Evolutionary conservation across 2,797 vertebrate species (phyloP), one percentile per base, ranked within the genome.

Genomic region (Pseudomugil gertrudae): DNA sequence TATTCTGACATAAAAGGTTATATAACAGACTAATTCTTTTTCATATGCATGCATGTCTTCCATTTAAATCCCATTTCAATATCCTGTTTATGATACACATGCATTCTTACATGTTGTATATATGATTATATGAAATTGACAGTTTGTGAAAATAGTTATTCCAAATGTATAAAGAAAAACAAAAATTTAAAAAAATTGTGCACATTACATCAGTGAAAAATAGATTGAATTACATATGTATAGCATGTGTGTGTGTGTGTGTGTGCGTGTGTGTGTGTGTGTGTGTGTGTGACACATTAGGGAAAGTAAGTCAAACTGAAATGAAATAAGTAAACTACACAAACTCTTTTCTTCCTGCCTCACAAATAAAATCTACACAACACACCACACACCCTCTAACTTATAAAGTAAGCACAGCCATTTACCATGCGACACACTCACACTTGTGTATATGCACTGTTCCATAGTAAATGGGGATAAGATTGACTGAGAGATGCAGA

Each of bases 401-500:
- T 45, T 21, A 21, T 21, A 23, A 23, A 21, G n/a, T 47, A 3
- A 21, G 45, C 21, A 23, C 23, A 51, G 26, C 48, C 13, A 51
- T 15, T 14, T 13, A 6, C 23, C 38, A 43, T 43, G 38, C 38
- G 15, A 43, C 38, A 43, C 38, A 43, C 17, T 43, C 5, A 45
- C 40, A 24, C 10, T 23, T 48, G 9, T 5, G 17, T n/a, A 11
- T 24, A 17, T 23, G 7, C 24, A 24, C 66, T 64, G 74, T 86
- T 87, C 67, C 24, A 53, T 69, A 88, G 78, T 74, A 69, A 56
- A 60, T 51, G 50, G 65, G 63, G 65, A 77, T 78, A 71, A 88
- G 92, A 90, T 84, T 84, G 80, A 88, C 82, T 81, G 56, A 70
- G 69, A 90, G 90, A 91, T 89, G 78, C 32, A n/a, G 61, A 36